These are phyloP conservation scores for Lycocerus yunnanus DNA, from an alignment of 2,888 invertebrate genomes.

Conservation along the genomic window DNA sequence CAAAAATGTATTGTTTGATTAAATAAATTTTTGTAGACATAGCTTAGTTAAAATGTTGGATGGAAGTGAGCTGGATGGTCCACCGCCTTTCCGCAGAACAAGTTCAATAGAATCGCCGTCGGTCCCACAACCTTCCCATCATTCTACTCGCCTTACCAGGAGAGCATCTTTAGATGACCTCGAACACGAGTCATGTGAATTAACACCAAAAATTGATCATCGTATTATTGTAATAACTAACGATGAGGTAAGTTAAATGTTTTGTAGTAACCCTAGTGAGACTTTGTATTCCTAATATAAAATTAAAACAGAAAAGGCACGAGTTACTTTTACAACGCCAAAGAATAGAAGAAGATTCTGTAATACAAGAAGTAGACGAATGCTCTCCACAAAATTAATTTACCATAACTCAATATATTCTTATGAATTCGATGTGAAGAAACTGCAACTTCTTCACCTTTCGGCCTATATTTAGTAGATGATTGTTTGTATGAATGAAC, in stretches of 20 bases:
- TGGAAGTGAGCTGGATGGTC: slow-evolving; percentile 68
- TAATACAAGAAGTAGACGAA: slow-evolving; percentile 73
- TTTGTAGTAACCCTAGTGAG: not conserved
- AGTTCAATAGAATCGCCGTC: slow-evolving; percentile 49
- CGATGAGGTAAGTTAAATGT: slow-evolving; percentile 66
- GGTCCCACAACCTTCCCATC: slow-evolving; percentile 42
- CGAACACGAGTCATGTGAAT: slow-evolving; percentile 79
- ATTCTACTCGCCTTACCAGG: slow-evolving; percentile 63
- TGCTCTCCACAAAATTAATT: slow-evolving; percentile 58
- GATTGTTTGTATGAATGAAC: slow-evolving; percentile 6
- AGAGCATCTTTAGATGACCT: slow-evolving; percentile 80
- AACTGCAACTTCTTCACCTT: not conserved
- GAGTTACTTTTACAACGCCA: slow-evolving; percentile 63
- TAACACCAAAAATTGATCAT: slow-evolving; percentile 81
- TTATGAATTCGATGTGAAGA: slow-evolving; percentile 17
- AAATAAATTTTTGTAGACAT: slow-evolving; percentile 59
- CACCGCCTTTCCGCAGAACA: slow-evolving; percentile 68
- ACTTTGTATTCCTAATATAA: slow-evolving; percentile 3
- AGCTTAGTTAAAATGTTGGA: slow-evolving; percentile 81
- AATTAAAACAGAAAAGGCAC: slow-evolving; percentile 61
- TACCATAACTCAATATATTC: slow-evolving; percentile 8
- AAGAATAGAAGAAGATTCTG: slow-evolving; percentile 69
- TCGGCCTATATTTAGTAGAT: slow-evolving; percentile 13
- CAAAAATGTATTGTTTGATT: not conserved
- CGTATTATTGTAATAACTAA: slow-evolving; percentile 76